Evolutionary conservation across 2,888 invertebrate species (phyloP), one percentile per base, ranked within the genome.

Genomic region (Macaria liturata): DNA sequence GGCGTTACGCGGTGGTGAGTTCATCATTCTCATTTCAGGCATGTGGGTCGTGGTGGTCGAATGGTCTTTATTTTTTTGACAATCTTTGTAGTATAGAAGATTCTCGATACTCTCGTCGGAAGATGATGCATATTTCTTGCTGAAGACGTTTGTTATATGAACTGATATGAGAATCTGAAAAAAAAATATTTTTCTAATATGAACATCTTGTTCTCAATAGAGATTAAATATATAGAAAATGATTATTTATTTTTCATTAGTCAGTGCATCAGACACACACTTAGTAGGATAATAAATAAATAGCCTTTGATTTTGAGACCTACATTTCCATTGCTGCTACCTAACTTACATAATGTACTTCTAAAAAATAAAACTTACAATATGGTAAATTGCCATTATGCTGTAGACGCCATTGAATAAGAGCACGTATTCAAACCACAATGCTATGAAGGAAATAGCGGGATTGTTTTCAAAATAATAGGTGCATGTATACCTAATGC

Each of bases 91-190:
- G 62, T 88, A 90, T 0, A 91, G 65, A 1, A 91, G 75, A 46
- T 91, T 89, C 48, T 90, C 91, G 46, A 91, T 84, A 48, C 87
- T 88, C 55, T 88, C 87, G 3, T 83, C 88, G 30, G 86, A 86
- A 3, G 84, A 78, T 3, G 78, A 79, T 0, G 50, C 54, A 48
- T 75, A 64, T 43, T 72, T 74, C 49, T 72, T 83, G 31, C 82
- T 64, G 0, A 73, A 6, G 1, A 70, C 67, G 42, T 64, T 63
- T 1, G 78, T 67, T 42, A 83, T 62, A 43, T 82, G 79, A 3
- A 85, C 58, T 9, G 70, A 62, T 53, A 86, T 66, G 57, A 83
- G 46, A 52, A 85, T 67, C 88, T 89, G 79, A 6, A 81, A 83
- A 20, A 20, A 20, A 20, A 20, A 20, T 20, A 20, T 20, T 20